A percentile compares a stretch with the other conserved stretches of the same genome.
phyloP scores from a whole-genome alignment of 92 coral and sea anemone genomes.

The Desmophyllum pertusum region DNA sequence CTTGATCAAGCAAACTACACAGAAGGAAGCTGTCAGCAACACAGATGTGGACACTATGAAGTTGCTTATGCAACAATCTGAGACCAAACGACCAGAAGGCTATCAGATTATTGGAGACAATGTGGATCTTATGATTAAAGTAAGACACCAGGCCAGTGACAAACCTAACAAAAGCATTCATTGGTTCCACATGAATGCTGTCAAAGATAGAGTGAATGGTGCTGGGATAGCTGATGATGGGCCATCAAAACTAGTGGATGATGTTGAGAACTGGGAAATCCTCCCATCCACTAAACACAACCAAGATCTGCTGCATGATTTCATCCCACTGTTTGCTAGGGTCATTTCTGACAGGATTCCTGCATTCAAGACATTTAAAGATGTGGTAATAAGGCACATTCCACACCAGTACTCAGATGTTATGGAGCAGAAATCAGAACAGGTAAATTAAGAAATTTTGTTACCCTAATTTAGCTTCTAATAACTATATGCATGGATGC shows the following conservation, averaged over 20 bases:
- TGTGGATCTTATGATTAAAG: conserved; percentile 57
- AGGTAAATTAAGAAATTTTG: conserved; percentile 20
- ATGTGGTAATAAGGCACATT: conserved; percentile 51
- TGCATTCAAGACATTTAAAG: conserved; percentile 51
- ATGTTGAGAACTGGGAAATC: conserved; percentile 47
- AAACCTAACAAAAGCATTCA: conserved; percentile 62
- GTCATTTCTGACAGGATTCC: conserved; percentile 53
- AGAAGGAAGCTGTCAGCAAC: too few relatives aligned
- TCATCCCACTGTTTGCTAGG: conserved; percentile 64
- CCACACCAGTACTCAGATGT: conserved; percentile 55
- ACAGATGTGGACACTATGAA: too few relatives aligned
- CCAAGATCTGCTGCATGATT: conserved; percentile 56
- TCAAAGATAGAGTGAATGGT: conserved; percentile 56
- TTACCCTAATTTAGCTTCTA: too few relatives aligned
- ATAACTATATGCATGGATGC: too few relatives aligned
- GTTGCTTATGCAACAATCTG: too few relatives aligned
- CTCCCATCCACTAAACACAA: conserved; percentile 52
- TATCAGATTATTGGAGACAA: conserved; percentile 72
- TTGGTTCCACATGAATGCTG: conserved; percentile 67
- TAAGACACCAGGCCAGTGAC: conserved; percentile 58
- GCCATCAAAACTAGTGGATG: conserved; percentile 7
- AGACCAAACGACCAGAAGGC: conserved; percentile 8
- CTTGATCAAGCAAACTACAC: too few relatives aligned
- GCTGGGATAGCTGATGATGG: conserved; percentile 23
- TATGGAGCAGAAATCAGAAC: conserved; percentile 54